These are phyloP conservation scores for Orthosia cruda DNA, from an alignment of 2,888 invertebrate species.

Conservation along the genomic window DNA sequence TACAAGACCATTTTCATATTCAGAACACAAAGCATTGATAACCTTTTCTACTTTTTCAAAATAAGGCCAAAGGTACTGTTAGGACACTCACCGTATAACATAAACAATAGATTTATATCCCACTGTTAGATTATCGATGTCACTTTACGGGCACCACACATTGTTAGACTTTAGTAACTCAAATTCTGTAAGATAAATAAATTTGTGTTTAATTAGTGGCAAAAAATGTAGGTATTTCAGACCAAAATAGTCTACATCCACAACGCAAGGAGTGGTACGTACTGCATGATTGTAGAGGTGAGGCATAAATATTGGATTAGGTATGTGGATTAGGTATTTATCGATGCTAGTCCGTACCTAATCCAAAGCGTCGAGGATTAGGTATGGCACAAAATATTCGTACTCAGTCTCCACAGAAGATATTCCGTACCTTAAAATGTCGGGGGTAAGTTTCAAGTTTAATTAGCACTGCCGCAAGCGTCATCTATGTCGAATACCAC, in stretches of 20 bases:
- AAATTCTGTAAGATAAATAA: slow-evolving; percentile 56
- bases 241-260: slow-evolving; percentile 56
- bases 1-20: slow-evolving; percentile 15
- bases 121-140: slow-evolving; percentile 38
- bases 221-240: slow-evolving; percentile 41
- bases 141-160: slow-evolving; percentile 43
- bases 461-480: too few relatives aligned
- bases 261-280: slow-evolving; percentile 71
- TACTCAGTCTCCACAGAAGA: too few relatives aligned
- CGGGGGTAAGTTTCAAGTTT: too few relatives aligned
- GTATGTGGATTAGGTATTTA: too few relatives aligned
- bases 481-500: too few relatives aligned
- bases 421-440: too few relatives aligned
- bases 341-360: too few relatives aligned
- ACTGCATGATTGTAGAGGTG: slow-evolving; percentile 48
- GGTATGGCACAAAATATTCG: too few relatives aligned
- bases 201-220: slow-evolving; percentile 28
- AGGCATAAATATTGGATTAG: too few relatives aligned
- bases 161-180: slow-evolving; percentile 32
- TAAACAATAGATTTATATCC: slow-evolving; percentile 72
- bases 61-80: slow-evolving; percentile 66
- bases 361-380: too few relatives aligned
- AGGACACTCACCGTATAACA: slow-evolving; percentile 73
- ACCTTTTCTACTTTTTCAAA: slow-evolving; percentile 55
- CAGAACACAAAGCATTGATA: slow-evolving; percentile 56